These are phyloP conservation scores for Falco peregrinus DNA, from an alignment of 2,797 vertebrate species.

Conservation along the genomic window DNA sequence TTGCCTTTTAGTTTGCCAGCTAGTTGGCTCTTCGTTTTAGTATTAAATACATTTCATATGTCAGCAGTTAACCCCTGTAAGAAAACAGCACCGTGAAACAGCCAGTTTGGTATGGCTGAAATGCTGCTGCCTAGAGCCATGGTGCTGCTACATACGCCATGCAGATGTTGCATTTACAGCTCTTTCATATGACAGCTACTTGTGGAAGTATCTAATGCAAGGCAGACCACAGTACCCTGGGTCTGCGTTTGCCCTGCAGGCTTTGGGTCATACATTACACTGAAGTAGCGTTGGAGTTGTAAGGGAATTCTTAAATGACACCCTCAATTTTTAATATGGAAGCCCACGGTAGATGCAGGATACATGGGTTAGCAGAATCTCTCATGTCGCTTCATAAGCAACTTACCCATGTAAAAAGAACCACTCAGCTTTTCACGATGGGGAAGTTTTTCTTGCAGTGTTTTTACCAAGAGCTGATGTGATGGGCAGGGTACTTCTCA, in stretches of 20 bases:
- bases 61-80: neutral
- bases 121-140: neutral
- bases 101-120: neutral
- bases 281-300: neutral
- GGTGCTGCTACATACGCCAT: neutral
- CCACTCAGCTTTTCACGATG: neutral
- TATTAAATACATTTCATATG: neutral
- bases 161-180: neutral
- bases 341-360: neutral
- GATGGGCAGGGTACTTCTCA: neutral
- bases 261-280: neutral
- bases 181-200: no score
- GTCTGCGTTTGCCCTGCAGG: neutral
- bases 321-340: neutral
- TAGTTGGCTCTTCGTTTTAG: no score
- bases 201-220: no score
- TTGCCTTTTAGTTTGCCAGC: neutral
- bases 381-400: neutral
- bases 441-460: neutral
- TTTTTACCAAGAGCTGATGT: neutral
- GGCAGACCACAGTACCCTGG: neutral
- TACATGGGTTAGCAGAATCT: neutral
- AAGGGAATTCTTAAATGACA: neutral
- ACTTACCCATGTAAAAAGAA: neutral
- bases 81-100: neutral